These are phyloP conservation scores for Diaprepes abbreviatus DNA, from an alignment of 2,888 invertebrate genomes.

Conservation along the genomic window DNA sequence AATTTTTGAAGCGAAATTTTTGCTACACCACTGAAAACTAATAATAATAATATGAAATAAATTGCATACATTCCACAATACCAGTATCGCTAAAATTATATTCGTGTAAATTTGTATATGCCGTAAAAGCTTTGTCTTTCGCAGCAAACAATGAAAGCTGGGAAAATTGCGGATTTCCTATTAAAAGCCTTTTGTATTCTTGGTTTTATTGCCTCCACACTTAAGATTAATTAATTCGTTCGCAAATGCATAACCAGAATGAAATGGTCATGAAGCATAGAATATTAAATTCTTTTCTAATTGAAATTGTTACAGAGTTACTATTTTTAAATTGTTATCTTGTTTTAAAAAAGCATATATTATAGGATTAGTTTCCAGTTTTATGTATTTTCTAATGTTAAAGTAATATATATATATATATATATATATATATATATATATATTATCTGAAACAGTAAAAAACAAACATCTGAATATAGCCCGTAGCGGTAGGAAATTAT, in stretches of 20 bases:
- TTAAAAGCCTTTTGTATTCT: slow-evolving; percentile 13
- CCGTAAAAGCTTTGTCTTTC: neutral
- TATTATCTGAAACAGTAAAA: no score
- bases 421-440: no score
- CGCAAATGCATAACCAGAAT: neutral
- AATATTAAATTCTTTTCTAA: neutral
- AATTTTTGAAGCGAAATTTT: no score
- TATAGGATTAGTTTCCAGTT: no score
- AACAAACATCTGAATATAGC: no score
- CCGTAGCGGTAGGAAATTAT: no score
- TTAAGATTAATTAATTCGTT: slow-evolving; percentile 14
- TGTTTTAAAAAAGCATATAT: no score
- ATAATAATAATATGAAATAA: no score
- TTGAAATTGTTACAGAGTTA: neutral
- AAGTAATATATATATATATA: no score
- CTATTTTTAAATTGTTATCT: no score
- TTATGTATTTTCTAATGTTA: no score
- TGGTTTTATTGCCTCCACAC: slow-evolving; percentile 1
- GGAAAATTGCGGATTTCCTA: slow-evolving; percentile 9
- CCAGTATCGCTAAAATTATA: neutral
- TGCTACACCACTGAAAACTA: no score
- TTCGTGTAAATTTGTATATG: slow-evolving; percentile 2
- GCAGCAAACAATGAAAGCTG: neutral
- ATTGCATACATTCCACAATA: neutral
- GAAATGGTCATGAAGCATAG: neutral